Percentiles rank a stretch among this genome's conserved stretches.
Evolutionary conservation across 2,888 invertebrate species (phyloP).

Genomic region (Romanomermis culicivorax): DNA sequence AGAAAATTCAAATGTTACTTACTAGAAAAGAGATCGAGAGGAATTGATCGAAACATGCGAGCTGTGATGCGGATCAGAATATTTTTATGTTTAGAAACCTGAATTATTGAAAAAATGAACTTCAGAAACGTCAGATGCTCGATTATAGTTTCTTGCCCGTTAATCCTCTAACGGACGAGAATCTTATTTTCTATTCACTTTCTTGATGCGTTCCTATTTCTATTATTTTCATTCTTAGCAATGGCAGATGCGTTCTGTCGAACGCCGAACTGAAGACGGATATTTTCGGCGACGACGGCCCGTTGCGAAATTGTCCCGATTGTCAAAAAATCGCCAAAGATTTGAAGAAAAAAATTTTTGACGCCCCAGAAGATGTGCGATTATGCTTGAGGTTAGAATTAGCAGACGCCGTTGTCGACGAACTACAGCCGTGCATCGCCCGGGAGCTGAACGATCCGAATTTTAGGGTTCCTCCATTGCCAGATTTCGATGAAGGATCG

Average conservation of each 20-base stretch:
- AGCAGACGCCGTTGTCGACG: neutral
- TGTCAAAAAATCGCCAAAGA: neutral
- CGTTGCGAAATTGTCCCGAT: neutral
- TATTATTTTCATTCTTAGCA: too few species aligned
- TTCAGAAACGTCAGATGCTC: too few species aligned
- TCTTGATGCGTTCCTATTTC: too few species aligned
- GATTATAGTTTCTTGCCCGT: too few species aligned
- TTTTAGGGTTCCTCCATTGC: slow-evolving; percentile 20
- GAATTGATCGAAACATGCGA: too few species aligned
- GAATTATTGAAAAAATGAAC: too few species aligned
- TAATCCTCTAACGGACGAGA: too few species aligned
- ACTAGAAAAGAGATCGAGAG: too few species aligned
- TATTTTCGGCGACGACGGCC: neutral
- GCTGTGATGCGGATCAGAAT: too few species aligned
- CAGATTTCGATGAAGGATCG: slow-evolving; percentile 20
- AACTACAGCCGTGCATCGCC: neutral
- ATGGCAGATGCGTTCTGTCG: neutral
- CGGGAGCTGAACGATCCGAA: neutral
- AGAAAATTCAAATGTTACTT: too few species aligned
- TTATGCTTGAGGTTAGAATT: neutral
- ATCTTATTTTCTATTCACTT: too few species aligned
- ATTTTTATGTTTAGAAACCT: too few species aligned
- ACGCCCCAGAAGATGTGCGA: neutral
- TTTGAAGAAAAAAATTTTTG: neutral
- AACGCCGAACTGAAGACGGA: neutral